phyloP scores from a whole-genome alignment of 2,113 vertebrate genomes.

The Larimichthys crocea region DNA sequence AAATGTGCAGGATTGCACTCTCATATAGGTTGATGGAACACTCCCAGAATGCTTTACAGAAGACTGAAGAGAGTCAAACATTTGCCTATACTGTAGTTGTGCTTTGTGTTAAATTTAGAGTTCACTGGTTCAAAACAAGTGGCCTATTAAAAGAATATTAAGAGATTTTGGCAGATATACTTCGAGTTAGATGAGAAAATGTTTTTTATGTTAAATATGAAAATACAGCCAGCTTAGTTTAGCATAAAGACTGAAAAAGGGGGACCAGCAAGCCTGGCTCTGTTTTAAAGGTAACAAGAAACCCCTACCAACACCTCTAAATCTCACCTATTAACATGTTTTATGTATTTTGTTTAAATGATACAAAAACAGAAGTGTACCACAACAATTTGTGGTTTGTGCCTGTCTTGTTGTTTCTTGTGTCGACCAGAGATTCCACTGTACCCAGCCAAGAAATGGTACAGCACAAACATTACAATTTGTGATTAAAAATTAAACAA shows the following conservation, averaged over 20 bases:
- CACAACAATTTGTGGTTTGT: no score
- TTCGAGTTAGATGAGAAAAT: not conserved
- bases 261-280: not conserved
- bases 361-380: not conserved
- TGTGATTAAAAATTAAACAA: not conserved
- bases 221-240: not conserved
- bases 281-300: no score
- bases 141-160: not conserved
- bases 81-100: not conserved
- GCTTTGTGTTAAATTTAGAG: not conserved
- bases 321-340: not conserved
- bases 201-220: not conserved
- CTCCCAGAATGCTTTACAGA: not conserved
- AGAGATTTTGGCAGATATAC: not conserved
- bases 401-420: no score
- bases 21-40: not conserved
- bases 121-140: not conserved
- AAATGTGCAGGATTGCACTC: constrained; percentile 33
- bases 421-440: no score
- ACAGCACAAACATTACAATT: no score
- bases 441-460: no score
- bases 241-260: not conserved
- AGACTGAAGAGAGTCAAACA: not conserved
- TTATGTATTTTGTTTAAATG: no score
- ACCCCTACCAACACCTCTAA: not conserved